Percentiles rank a stretch among this genome's conserved stretches.
phyloP scores from a whole-genome alignment of 2,888 invertebrate species.

The Sinotaia quadrata region DNA sequence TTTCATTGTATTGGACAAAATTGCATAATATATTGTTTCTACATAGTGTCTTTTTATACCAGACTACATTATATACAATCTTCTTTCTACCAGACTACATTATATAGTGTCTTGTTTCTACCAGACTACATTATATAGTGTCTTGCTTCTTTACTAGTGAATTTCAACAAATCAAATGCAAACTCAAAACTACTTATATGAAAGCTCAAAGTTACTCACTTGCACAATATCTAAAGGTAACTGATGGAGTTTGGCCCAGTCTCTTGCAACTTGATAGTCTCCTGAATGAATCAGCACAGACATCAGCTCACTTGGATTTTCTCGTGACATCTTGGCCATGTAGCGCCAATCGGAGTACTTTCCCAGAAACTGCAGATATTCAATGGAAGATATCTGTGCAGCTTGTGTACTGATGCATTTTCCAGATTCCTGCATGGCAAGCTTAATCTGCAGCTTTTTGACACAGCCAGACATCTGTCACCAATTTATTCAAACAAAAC shows the following conservation, averaged over 20 bases:
- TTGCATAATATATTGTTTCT: too few relatives aligned
- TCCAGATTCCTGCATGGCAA: slow-evolving; percentile 49
- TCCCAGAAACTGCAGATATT: slow-evolving; percentile 42
- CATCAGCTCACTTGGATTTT: slow-evolving; percentile 54
- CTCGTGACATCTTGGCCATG: slow-evolving; percentile 44
- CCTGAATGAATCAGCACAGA: slow-evolving; percentile 55
- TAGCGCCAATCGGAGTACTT: slow-evolving; percentile 59
- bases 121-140: too few relatives aligned
- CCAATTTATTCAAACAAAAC: too few relatives aligned
- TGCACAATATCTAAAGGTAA: slow-evolving; percentile 43
- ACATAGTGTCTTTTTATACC: too few relatives aligned
- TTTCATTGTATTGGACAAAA: too few relatives aligned
- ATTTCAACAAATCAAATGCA: too few relatives aligned
- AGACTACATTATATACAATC: too few relatives aligned
- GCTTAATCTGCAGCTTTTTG: slow-evolving; percentile 55
- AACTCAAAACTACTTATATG: background rate
- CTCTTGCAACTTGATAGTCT: slow-evolving; percentile 56
- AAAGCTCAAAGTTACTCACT: slow-evolving; percentile 37
- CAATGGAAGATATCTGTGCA: slow-evolving; percentile 26
- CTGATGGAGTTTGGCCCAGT: slow-evolving; percentile 58
- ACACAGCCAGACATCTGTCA: slow-evolving; percentile 64
- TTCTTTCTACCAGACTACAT: too few relatives aligned
- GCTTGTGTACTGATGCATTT: slow-evolving; percentile 39
- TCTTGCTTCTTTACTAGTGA: too few relatives aligned
- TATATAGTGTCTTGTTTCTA: too few relatives aligned